These are phyloP conservation scores for Indicator maculatus DNA, from an alignment of 2,113 vertebrate species.

Conservation along the genomic window DNA sequence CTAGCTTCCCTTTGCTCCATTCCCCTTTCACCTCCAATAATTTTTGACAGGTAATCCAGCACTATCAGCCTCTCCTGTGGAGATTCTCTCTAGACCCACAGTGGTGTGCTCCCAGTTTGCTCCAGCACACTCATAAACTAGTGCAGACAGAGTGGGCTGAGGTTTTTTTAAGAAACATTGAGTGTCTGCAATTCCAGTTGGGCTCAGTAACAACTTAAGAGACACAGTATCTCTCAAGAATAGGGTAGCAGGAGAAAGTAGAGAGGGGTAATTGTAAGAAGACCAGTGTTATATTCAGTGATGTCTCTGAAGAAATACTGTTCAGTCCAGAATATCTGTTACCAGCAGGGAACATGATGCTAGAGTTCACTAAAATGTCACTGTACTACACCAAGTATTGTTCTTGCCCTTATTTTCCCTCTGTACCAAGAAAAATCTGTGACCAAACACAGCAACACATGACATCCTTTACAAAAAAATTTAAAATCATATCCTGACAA, in stretches of 20 bases:
- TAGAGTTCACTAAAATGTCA: not conserved
- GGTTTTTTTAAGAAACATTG: not conserved
- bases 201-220: not conserved
- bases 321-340: not conserved
- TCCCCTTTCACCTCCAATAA: not conserved
- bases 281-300: not conserved
- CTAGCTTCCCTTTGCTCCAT: not conserved
- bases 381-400: not conserved
- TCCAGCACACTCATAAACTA: not conserved
- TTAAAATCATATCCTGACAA: slow-evolving; percentile 1
- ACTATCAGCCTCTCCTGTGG: not conserved
- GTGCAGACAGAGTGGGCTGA: not conserved
- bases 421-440: not conserved
- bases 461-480: not conserved
- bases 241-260: not conserved
- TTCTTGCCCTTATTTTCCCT: not conserved
- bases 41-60: slow-evolving; percentile 39
- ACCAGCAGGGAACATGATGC: not conserved
- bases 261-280: not conserved
- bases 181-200: not conserved
- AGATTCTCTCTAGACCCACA: not conserved
- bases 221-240: not conserved
- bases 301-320: not conserved
- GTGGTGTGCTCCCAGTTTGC: not conserved
- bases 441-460: slow-evolving; percentile 31